Percentiles rank a stretch among this genome's conserved stretches.
These are phyloP conservation scores for Perizoma affinitatum DNA, from an alignment of 2,888 invertebrate species.

Conservation along the genomic window DNA sequence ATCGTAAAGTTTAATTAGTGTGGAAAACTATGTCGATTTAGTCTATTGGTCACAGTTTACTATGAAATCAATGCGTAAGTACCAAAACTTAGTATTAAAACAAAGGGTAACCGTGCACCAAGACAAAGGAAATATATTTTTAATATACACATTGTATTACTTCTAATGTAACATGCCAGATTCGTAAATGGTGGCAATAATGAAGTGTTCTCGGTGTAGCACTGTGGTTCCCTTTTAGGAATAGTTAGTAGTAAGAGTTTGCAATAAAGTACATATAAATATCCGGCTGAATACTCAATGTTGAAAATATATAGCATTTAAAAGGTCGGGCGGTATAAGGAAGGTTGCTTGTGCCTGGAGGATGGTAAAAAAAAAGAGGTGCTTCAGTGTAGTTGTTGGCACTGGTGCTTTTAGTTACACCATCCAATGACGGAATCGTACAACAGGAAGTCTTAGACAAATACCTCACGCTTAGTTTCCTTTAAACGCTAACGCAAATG, in stretches of 20 bases:
- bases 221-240: constrained; percentile 42
- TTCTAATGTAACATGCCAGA: constrained; percentile 60
- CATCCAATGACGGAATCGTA: constrained; percentile 2
- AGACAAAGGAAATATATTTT: constrained; percentile 71
- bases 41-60: constrained; percentile 36
- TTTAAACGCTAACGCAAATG: too few relatives aligned
- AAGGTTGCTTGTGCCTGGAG: constrained; percentile 45
- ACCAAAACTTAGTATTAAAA: constrained; percentile 61
- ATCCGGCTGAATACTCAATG: constrained; percentile 39
- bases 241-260: constrained; percentile 50
- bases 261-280: constrained; percentile 62
- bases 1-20: constrained; percentile 2
- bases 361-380: constrained; percentile 47
- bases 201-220: constrained; percentile 39
- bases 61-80: constrained; percentile 46
- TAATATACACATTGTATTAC: constrained; percentile 68
- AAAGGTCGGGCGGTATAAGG: constrained; percentile 30
- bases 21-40: constrained; percentile 21
- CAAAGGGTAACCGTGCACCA: constrained; percentile 65
- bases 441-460: background rate
- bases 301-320: constrained; percentile 40
- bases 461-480: too few relatives aligned
- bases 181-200: constrained; percentile 63
- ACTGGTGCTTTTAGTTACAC: constrained; percentile 61
- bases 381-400: constrained; percentile 56